phyloP scores from a whole-genome alignment of 1,140 invertebrate genomes.

The Heliconius nattereri region DNA sequence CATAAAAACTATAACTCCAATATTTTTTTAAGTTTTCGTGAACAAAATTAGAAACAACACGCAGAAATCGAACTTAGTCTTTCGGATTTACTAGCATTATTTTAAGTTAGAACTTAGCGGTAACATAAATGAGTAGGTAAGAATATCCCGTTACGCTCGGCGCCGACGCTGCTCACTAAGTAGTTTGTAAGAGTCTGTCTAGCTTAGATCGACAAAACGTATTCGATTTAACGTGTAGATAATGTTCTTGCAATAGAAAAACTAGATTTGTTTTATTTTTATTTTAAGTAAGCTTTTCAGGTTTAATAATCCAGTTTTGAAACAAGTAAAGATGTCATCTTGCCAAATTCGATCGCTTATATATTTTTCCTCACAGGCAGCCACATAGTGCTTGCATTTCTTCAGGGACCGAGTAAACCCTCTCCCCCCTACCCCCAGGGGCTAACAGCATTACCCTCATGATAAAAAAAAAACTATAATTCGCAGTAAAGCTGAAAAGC shows the following conservation, averaged over 20 bases:
- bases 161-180: conserved; percentile 11
- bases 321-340: background rate
- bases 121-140: conserved; percentile 16
- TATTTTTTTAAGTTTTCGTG: background rate
- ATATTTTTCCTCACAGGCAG: no score
- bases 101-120: background rate
- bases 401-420: no score
- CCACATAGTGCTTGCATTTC: no score
- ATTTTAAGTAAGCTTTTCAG: background rate
- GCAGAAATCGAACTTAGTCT: background rate
- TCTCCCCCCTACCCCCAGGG: no score
- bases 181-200: background rate
- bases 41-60: background rate
- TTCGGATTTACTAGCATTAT: background rate
- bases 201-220: conserved; percentile 5
- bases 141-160: conserved; percentile 31
- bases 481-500: background rate
- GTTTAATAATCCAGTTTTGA: background rate
- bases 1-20: background rate
- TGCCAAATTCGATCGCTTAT: background rate
- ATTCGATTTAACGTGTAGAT: background rate
- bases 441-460: no score
- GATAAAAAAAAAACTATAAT: no score
- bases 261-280: background rate
- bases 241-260: background rate